Conservation (phyloP, 2,888 invertebrate species). For the Platerodrilus igneus region DNA sequence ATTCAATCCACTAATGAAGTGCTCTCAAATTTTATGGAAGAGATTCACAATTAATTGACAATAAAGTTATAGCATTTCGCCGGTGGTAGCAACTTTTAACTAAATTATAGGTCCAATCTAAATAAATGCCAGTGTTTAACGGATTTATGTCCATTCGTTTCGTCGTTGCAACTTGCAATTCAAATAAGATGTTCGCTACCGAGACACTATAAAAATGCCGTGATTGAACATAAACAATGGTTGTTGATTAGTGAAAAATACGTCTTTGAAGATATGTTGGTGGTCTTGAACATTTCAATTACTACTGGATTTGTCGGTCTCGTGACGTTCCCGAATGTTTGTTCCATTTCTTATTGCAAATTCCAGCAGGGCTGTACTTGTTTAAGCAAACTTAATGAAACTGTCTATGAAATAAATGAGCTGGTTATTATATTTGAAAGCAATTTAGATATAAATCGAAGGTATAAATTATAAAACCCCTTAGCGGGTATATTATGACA, state of each 20-base stretch:
- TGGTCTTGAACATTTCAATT: slow-evolving; percentile 44
- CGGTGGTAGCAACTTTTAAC: slow-evolving; percentile 29
- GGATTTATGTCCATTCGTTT: slow-evolving; percentile 40
- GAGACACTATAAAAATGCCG: slow-evolving; percentile 38
- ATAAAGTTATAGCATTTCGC: slow-evolving; percentile 27
- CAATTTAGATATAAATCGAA: slow-evolving; percentile 16
- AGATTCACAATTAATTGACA: slow-evolving; percentile 23
- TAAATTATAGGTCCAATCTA: slow-evolving; percentile 42
- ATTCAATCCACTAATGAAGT: too few species aligned
- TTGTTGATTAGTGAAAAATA: slow-evolving; percentile 47
- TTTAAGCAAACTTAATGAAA: slow-evolving; percentile 7
- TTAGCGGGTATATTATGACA: slow-evolving; percentile 20
- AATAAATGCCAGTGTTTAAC: slow-evolving; percentile 44
- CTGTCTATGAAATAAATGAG: slow-evolving; percentile 8
- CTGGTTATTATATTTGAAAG: slow-evolving; percentile 11
- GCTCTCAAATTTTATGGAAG: slow-evolving; percentile 13
- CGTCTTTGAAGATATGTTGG: slow-evolving; percentile 41
- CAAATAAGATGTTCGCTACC: slow-evolving; percentile 42
- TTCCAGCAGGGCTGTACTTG: background rate
- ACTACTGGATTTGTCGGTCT: slow-evolving; percentile 20
- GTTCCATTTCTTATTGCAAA: slow-evolving; percentile 2
- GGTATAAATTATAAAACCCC: slow-evolving; percentile 19
- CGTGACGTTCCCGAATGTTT: slow-evolving; percentile 9
- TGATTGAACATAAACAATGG: slow-evolving; percentile 46
- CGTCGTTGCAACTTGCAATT: slow-evolving; percentile 40